Base-by-base conservation (phyloP, 2,888 invertebrate species). In the Amiota mariae region DNA sequence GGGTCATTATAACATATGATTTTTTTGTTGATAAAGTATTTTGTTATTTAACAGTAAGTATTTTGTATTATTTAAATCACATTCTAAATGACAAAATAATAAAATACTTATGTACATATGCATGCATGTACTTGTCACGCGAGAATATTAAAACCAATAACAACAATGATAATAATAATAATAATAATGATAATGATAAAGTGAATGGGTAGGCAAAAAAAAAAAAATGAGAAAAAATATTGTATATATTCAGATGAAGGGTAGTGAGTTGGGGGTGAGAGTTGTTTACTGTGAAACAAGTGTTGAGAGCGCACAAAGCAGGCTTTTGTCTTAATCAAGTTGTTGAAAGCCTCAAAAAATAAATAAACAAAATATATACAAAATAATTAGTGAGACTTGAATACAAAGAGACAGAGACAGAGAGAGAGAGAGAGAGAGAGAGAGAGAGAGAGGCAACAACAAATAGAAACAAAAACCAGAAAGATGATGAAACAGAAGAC, bases 331-430 rank as follows among this genome's bases (percentile, higher is more conserved):
- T 67, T 46, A 18, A 49, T 20, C 51, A 67, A 49, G 20, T 51
- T 20, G 67, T 54, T 68, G 54, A 54, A 68, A 36, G 6, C 36
- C 36, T 15, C 20, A 54, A 10, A 24, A 68, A 68, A 54, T 54
- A 68, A 68, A 68, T 54, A 68, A 68, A 68, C 20, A 68, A 49
- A 66, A 66, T 12, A 54, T 13, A 20, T 18, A 51, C 24, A 59
- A 66, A 18, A 54, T 68, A 68, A 68, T 68, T 54, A 68, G 67
- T 68, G 36, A n/a, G 20, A 51, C 20, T 68, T 18, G 36, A 18
- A 13, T 18, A 51, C 24, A 59, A 11, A 11, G 20, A 15, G 20
- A n/a, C n/a, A n/a, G n/a, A n/a, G n/a, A n/a, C n/a, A 15, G 18
- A 11, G 59, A 8, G 59, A 57, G 24, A 3, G n/a, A 20, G 59